Evolutionary conservation across 1,140 invertebrate species (phyloP).

Genomic region (Lepidurus arcticus): DNA sequence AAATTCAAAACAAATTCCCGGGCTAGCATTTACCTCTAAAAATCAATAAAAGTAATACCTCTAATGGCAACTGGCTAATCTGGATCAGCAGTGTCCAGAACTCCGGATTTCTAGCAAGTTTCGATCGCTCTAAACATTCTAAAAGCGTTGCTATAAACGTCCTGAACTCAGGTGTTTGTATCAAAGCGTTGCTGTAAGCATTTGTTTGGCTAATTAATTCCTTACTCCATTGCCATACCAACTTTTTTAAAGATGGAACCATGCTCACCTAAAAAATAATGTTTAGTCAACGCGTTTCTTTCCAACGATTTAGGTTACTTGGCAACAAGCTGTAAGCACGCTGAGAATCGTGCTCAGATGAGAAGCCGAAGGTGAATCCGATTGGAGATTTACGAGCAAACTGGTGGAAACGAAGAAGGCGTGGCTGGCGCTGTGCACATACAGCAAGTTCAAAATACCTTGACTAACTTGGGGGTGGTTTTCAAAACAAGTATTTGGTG

Average conservation of each 20-base stretch:
- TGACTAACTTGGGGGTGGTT: neutral
- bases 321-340: neutral
- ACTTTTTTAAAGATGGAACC: neutral
- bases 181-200: neutral
- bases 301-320: neutral
- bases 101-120: neutral
- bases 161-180: neutral
- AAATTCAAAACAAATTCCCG: neutral
- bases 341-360: neutral
- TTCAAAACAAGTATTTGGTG: neutral
- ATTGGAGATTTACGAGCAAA: neutral
- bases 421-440: neutral
- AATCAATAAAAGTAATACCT: neutral
- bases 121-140: neutral
- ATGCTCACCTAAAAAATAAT: neutral
- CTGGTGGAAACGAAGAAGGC: slow-evolving; percentile 8
- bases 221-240: neutral
- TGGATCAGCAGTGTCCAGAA: neutral
- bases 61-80: neutral
- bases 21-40: neutral
- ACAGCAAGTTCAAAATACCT: neutral
- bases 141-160: neutral
- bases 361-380: neutral
- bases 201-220: neutral
- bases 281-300: no score